Percentiles rank a stretch among this genome's conserved stretches.
Evolutionary conservation across 1,140 invertebrate genomes (phyloP).

Genomic region (Asobara japonica): DNA sequence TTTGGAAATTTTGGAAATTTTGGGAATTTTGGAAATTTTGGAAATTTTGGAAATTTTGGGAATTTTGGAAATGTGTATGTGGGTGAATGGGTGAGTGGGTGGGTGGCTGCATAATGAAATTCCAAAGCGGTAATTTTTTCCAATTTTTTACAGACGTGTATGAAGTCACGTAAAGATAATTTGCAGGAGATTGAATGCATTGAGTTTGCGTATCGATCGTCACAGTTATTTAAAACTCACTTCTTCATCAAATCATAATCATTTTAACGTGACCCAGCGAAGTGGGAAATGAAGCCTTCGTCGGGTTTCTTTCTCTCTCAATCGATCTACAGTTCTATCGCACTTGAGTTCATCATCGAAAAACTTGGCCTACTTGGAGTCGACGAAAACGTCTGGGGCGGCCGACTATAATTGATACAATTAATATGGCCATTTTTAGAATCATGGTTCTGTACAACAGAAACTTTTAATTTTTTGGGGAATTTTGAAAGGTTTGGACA

Average conservation of each 20-base stretch:
- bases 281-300: constrained; percentile 4
- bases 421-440: not conserved
- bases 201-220: constrained; percentile 15
- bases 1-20: not conserved
- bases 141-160: too few species aligned
- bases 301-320: not conserved
- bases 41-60: too few species aligned
- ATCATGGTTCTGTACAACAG: too few species aligned
- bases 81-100: too few species aligned
- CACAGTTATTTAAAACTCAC: constrained; percentile 8
- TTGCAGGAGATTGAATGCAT: not conserved
- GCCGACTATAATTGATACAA: constrained; percentile 23
- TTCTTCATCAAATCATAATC: constrained; percentile 15
- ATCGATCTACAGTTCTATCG: not conserved
- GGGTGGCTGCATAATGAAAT: too few species aligned
- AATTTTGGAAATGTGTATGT: too few species aligned
- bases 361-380: constrained; percentile 1
- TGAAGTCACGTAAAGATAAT: too few species aligned
- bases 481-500: too few species aligned
- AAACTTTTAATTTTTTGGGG: too few species aligned
- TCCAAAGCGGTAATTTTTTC: too few species aligned
- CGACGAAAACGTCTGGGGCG: not conserved
- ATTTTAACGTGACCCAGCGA: constrained; percentile 1
- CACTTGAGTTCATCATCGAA: not conserved
- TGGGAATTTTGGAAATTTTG: too few species aligned